Percentiles rank a stretch among this genome's conserved stretches.
Evolutionary conservation across 2,888 invertebrate species (phyloP).

Genomic region (Platycnemis pennipes): DNA sequence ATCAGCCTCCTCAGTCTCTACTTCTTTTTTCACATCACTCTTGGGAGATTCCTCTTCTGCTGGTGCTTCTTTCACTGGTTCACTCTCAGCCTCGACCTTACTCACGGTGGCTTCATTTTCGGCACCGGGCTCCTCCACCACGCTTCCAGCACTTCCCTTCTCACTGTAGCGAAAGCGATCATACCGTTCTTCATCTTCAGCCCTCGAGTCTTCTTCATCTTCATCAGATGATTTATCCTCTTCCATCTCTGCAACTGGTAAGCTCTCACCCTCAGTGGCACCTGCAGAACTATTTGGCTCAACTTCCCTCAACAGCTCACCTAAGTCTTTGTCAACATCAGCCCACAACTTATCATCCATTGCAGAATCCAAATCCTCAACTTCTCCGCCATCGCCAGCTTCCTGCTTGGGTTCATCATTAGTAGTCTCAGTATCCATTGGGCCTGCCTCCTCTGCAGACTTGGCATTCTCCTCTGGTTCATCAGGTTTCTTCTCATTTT

Average conservation of each 20-base stretch:
- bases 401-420: slow-evolving; percentile 60
- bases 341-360: slow-evolving; percentile 88
- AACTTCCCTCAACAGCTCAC: slow-evolving; percentile 85
- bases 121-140: slow-evolving; percentile 76
- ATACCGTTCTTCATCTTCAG: slow-evolving; percentile 79
- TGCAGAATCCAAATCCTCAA: slow-evolving; percentile 79
- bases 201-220: slow-evolving; percentile 86
- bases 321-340: slow-evolving; percentile 90
- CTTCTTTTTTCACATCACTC: slow-evolving; percentile 44
- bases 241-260: slow-evolving; percentile 46
- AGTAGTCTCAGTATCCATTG: slow-evolving; percentile 72
- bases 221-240: slow-evolving; percentile 82
- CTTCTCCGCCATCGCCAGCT: slow-evolving; percentile 76
- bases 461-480: slow-evolving; percentile 77
- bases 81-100: slow-evolving; percentile 24
- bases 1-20: slow-evolving; percentile 50
- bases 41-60: slow-evolving; percentile 15
- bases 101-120: slow-evolving; percentile 47
- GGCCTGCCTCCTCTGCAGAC: slow-evolving; percentile 74
- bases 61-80: slow-evolving; percentile 41
- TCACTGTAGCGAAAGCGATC: slow-evolving; percentile 85
- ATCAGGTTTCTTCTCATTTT: slow-evolving; percentile 78
- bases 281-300: slow-evolving; percentile 78
- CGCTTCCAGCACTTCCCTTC: slow-evolving; percentile 79
- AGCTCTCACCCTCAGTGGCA: slow-evolving; percentile 29